Base-by-base conservation (phyloP, 2,113 vertebrate genomes). In the Sprattus sprattus region DNA sequence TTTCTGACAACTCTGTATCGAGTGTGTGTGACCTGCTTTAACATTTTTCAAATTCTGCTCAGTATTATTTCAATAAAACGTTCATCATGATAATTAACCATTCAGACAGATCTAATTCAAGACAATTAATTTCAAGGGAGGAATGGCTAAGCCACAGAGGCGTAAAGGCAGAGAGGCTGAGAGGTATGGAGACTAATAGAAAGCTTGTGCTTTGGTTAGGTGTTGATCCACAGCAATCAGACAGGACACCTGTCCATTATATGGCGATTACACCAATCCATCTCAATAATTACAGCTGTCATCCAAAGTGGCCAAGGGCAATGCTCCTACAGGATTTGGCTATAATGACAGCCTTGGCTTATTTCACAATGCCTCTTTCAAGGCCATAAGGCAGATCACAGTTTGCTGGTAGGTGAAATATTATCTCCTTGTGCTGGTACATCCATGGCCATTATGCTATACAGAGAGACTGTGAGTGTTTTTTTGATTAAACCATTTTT, bases 31-130 rank as follows among this genome's bases (percentile, higher is more conserved):
- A 93, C 91, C 91, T 90, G 84, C 92, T 92, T 95, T 93, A 92
- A 93, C 90, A 91, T 94, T 93, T 90, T 92, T 93, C 91, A 92
- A 94, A 93, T 92, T 93, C 91, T 91, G 90, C 90, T 94, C 92
- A 92, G 89, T 92, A 93, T 93, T 93, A 93, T 92, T 91, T 90
- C 92, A 93, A 92, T 93, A 89, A 93, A 93, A 91, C 92, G 93
- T 94, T 93, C 87, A 92, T 93, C 92, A 93, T 90, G 87, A 93
- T 93, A 94, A 94, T 95, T 94, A 93, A 93, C 90, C 91, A 92
- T 91, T 94, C 92, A 93, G 93, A 94, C 91, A 39, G 39, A 90
- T 93, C 89, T 92, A 92, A 95, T 95, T 94, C 91, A 89, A 90
- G 89, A 88, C 90, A 93, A 95, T 93, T 92, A 91, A 94, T 95